Percentiles rank a stretch among this genome's conserved stretches.
These are phyloP conservation scores for Oedothorax gibbosus DNA, from an alignment of 1,140 invertebrate species.

Conservation along the genomic window DNA sequence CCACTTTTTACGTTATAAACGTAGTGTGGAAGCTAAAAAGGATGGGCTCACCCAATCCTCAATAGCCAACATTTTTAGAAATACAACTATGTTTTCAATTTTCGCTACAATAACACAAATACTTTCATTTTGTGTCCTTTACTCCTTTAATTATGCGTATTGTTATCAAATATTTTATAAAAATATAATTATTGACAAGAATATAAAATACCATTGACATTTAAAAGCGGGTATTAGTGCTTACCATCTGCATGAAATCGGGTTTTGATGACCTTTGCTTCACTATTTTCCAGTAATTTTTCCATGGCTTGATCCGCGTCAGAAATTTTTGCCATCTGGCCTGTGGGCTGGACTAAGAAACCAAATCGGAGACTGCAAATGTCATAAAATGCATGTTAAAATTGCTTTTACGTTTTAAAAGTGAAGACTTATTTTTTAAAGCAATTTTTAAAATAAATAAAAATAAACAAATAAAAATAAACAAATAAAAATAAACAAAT, in stretches of 20 bases:
- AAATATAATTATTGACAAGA: too few relatives aligned
- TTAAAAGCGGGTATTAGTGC: not conserved
- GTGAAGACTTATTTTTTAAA: not conserved
- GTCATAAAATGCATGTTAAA: not conserved
- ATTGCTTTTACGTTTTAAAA: not conserved
- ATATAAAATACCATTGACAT: not conserved
- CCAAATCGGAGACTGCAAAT: constrained; percentile 11
- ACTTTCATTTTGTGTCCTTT: not conserved
- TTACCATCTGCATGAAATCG: constrained; percentile 24
- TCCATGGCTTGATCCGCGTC: not conserved
- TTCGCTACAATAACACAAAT: not conserved
- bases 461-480: too few relatives aligned
- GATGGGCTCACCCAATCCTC: too few relatives aligned
- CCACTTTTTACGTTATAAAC: too few relatives aligned
- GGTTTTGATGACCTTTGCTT: not conserved
- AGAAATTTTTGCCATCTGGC: not conserved
- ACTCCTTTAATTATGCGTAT: too few relatives aligned
- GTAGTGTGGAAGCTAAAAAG: too few relatives aligned
- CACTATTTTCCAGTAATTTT: not conserved
- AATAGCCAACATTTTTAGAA: too few relatives aligned
- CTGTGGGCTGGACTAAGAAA: not conserved
- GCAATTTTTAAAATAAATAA: not conserved
- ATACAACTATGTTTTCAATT: not conserved
- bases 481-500: too few relatives aligned
- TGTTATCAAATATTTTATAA: too few relatives aligned